Evolutionary conservation across 1,140 invertebrate species (phyloP), one percentile per base, ranked within the genome.

Genomic region (Melitaea cinxia): DNA sequence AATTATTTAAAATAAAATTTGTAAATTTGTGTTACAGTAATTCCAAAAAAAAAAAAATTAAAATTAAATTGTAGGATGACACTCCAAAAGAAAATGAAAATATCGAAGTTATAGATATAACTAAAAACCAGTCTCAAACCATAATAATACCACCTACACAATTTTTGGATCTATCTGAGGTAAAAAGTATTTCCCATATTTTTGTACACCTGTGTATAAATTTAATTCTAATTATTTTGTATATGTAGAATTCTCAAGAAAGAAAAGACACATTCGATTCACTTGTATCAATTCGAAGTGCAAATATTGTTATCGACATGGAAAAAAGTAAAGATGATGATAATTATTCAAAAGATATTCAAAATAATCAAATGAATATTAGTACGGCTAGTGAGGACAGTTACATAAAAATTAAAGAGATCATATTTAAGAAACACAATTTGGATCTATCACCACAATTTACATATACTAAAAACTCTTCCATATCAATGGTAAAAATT

Each of bases 381-480:
- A 82, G 72, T 45, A 54, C 37, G n/a, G 73, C 56, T 15, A 84
- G 74, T 52, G 71, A 79, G 17, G 77, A 82, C 17, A 80, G 71
- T 37, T 83, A 74, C 21, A 63, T 53, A 0, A 77, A 78, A 52
- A 80, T 83, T 6, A 83, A 82, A 70, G 77, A 87, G 45, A 82
- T 71, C 53, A 73, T 85, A 26, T 39, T 87, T 10, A 87, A 80
- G 53, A 80, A 83, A 66, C 77, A 82, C 62, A 83, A 85, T 42
- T 71, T 90, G n/a, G 77, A 85, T 68, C 66, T 77, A 14, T 88
- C 85, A 28, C 87, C 84, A 12, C 62, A 82, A 57, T 88, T 89
- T 75, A 74, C 80, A 23, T 89, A 85, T 63, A 63, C 69, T n/a
- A 85, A 85, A 54, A 80, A 79, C 63, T 69, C 55, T 23, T 53